Evolutionary conservation across 2,797 vertebrate genomes (phyloP), one percentile per base, ranked within the genome.

Genomic region (Myoxocephalus aenaeus): DNA sequence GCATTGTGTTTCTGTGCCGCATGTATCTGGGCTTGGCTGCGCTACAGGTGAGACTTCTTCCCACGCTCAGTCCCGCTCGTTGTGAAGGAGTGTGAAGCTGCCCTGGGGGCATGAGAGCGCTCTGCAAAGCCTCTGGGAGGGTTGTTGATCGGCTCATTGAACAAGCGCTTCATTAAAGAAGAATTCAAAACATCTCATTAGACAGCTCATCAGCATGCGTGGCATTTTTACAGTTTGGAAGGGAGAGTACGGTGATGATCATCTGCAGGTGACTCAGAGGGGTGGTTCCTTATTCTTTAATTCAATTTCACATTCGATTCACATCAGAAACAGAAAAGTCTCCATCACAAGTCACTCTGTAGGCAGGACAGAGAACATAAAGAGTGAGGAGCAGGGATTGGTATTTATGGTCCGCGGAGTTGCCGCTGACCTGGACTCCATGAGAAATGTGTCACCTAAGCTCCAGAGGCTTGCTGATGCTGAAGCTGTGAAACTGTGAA

Each of bases 361-460:
- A 7, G 1, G 8, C 61, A 65, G 9, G 53, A 10, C 1, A 48
- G 15, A 32, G 7, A 9, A n/a, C 46, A 50, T 22, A 27, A 69
- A 76, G 29, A 44, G 29, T 81, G 54, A 85, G 78, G 54, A 72
- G 78, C 62, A 9, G 15, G 38, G 67, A n/a, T 66, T 68, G 80
- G 80, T 84, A 79, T 87, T 84, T 61, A 65, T 65, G 75, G 62
- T 67, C 66, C n/a, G n/a, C n/a, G 53, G 73, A 50, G 46, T 7
- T 11, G 73, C 11, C 32, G 51, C 53, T 72, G 70, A 76, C 63
- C 75, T 72, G 75, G 62, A 64, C 81, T 86, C 65, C 42, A 67
- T 80, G 82, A 81, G 80, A 91, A 91, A 91, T 87, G 73, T 92
- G 74, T 89, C 92, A 93, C 87, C 85, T 88, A 75, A 76, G 84